Percentiles rank a stretch among this genome's conserved stretches.
phyloP scores from a whole-genome alignment of 2,113 vertebrate species.

The Peromyscus polionotus region DNA sequence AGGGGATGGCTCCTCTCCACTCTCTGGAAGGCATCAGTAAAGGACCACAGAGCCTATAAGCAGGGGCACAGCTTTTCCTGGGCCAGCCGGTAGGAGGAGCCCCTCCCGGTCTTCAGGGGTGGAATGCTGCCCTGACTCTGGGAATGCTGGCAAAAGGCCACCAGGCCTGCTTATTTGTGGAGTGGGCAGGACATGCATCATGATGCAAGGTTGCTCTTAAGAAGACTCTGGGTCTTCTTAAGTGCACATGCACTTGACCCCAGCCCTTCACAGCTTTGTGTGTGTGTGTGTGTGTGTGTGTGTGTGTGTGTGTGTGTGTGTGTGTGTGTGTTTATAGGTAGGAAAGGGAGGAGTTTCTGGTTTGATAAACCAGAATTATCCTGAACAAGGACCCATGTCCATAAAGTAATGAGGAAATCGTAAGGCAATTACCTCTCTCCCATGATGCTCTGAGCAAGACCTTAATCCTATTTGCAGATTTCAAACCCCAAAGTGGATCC shows the following conservation, averaged over 20 bases:
- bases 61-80: not conserved
- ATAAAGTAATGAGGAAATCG: not conserved
- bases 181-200: rapidly evolving
- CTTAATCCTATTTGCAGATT: not conserved
- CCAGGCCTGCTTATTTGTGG: not conserved
- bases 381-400: not conserved
- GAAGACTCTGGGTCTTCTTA: not conserved
- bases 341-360: no score
- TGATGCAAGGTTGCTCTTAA: no score
- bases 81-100: rapidly evolving
- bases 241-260: rapidly evolving
- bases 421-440: not conserved
- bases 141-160: rapidly evolving
- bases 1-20: rapidly evolving
- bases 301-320: not conserved
- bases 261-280: not conserved
- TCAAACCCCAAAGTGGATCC: not conserved
- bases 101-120: not conserved
- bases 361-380: not conserved
- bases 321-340: no score
- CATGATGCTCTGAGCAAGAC: not conserved
- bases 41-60: rapidly evolving
- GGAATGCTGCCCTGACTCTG: not conserved
- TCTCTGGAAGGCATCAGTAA: rapidly evolving
- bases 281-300: not conserved